Evolutionary conservation across 2,113 vertebrate genomes (phyloP), one percentile per base, ranked within the genome.

Genomic region (Phylloscopus trochiloides): DNA sequence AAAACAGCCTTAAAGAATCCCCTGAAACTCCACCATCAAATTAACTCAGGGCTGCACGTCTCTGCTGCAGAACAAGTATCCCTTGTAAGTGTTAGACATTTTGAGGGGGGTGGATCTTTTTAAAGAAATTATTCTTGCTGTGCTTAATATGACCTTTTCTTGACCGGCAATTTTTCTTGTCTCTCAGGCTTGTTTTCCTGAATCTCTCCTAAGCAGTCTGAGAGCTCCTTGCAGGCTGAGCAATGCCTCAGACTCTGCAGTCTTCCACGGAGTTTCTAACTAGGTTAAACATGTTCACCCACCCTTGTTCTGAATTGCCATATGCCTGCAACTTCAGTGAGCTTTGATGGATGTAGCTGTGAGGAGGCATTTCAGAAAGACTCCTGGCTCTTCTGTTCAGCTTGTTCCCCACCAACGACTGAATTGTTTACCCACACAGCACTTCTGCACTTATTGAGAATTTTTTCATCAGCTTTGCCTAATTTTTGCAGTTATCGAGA

Each of bases 231-330:
- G 62, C 21, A 89, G 77, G 22, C 73, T 96, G 86, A 92, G 74
- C 82, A 73, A 38, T 70, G 67, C 71, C 55, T 90, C 72, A 86
- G 67, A 90, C 59, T 75, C 77, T 0, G 1, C 74, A 91, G 63
- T 65, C 66, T 92, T 91, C 74, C 90, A 62, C 29, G 2, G 87
- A 92, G 63, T 72, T 94, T 74, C 85, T 93, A 90, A 88, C 86
- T 95, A 92, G 92, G 85, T 88, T 91, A 94, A 94, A 88, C 47
- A 65, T 85, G 67, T 92, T 92, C 87, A 80, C 59, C 87, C 94
- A 83, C 66, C 91, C 83, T 84, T 89, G 62, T 78, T 91, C 88
- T 96, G 86, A 91, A 91, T 43, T 86, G 89, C 86, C 88, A 84
- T 94, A 94, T 91, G 83, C 76, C 92, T 91, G 84, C 71, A 89